Percentiles rank a stretch among this genome's conserved stretches.
phyloP scores from a whole-genome alignment of 2,113 vertebrate genomes.

The Microtus montanus region DNA sequence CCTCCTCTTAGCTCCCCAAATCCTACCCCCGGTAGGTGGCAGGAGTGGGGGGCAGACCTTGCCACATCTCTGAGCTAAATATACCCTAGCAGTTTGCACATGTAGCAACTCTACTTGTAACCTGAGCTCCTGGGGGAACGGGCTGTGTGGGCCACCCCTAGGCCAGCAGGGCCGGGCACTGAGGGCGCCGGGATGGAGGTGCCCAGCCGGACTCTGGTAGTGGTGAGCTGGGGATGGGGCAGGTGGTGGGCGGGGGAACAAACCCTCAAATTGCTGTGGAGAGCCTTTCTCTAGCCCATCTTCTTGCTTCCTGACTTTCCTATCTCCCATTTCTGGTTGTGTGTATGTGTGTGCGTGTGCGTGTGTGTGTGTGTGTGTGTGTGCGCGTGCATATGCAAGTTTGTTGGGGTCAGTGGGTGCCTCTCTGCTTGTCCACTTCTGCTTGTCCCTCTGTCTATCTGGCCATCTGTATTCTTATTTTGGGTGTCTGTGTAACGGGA shows the following conservation, averaged over 20 bases:
- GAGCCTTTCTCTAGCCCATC: background rate
- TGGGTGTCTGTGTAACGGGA: background rate
- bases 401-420: background rate
- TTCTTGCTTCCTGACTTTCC: background rate
- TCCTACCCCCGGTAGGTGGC: conserved; percentile 69
- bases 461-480: background rate
- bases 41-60: conserved; percentile 72
- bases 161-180: conserved; percentile 82
- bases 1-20: conserved; percentile 35
- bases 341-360: no score
- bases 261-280: background rate
- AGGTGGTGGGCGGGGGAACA: background rate
- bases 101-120: conserved; percentile 96
- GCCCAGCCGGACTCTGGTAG: conserved; percentile 86
- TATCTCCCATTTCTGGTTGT: background rate
- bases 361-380: background rate
- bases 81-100: conserved; percentile 95
- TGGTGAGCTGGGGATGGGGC: conserved; percentile 88
- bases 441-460: conserved; percentile 5
- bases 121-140: conserved; percentile 89
- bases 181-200: conserved; percentile 90
- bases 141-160: conserved; percentile 81
- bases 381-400: background rate
- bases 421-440: background rate
- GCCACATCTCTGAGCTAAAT: conserved; percentile 92